These are phyloP conservation scores for Eidolon dupreanum DNA, from an alignment of 2,797 vertebrate genomes.

Conservation along the genomic window DNA sequence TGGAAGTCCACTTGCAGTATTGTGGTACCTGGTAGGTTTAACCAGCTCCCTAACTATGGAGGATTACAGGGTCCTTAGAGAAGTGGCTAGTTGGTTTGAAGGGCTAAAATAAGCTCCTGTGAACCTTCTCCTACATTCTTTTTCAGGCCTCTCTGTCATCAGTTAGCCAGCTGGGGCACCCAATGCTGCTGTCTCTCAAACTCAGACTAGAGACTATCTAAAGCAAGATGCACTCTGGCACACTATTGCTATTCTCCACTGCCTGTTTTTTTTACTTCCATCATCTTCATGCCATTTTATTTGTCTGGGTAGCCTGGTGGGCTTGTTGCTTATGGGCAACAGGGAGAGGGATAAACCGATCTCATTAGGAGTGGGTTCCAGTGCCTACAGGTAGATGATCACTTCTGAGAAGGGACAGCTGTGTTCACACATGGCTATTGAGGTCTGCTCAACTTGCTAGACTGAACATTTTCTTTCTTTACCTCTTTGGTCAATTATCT, in stretches of 20 bases:
- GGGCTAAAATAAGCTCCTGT: background rate
- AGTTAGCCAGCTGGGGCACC: fast-evolving
- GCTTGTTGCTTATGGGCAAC: background rate
- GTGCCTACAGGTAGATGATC: background rate
- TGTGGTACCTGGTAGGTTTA: background rate
- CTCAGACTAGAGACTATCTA: fast-evolving
- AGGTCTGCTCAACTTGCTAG: background rate
- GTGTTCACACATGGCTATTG: background rate
- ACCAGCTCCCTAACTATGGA: background rate
- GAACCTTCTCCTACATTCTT: background rate
- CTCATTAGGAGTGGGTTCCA: background rate
- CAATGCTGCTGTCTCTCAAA: fast-evolving
- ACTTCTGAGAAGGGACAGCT: background rate
- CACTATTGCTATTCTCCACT: background rate
- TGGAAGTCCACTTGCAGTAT: background rate
- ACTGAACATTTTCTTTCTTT: background rate
- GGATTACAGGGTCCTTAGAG: background rate
- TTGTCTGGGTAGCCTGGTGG: background rate
- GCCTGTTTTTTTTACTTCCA: background rate
- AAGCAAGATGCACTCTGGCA: fast-evolving
- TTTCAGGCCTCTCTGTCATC: background rate
- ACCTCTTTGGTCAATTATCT: background rate
- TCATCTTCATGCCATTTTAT: background rate
- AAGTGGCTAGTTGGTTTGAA: background rate
- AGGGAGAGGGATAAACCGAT: background rate